Conservation (phyloP, 2,113 vertebrate genomes). For the Indicator maculatus region DNA sequence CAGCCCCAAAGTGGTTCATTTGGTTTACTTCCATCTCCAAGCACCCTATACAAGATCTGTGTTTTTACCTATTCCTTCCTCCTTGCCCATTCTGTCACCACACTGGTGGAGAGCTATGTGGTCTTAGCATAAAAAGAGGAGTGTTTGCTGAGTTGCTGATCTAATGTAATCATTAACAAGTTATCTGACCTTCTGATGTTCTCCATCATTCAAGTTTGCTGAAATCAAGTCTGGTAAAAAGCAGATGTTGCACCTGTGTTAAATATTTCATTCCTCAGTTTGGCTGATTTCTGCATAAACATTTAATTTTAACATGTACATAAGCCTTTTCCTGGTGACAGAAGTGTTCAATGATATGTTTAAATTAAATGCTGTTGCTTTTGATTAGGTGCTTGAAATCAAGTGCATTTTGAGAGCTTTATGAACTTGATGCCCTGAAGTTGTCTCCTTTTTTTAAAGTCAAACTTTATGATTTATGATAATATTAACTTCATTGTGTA, state of each 20-base stretch:
- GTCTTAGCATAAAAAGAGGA: not conserved
- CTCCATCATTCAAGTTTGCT: not conserved
- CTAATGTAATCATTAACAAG: not conserved
- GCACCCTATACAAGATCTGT: not conserved
- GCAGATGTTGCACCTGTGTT: not conserved
- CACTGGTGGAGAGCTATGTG: not conserved
- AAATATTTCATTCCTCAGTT: not conserved
- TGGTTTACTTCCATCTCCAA: not conserved
- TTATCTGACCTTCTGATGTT: not conserved
- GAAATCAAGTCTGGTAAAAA: not conserved
- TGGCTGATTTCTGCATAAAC: constrained; percentile 7
- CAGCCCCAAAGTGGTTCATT: not conserved
- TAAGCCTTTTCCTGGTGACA: not conserved
- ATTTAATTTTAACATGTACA: not conserved
- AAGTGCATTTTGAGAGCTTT: not conserved
- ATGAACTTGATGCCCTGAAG: not conserved
- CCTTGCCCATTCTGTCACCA: not conserved
- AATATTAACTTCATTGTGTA: not conserved
- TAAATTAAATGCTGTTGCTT: not conserved
- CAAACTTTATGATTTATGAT: not conserved
- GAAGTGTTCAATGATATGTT: not conserved
- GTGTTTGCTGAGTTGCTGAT: not conserved
- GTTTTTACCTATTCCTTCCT: not conserved
- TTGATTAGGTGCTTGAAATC: not conserved
- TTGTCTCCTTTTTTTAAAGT: not conserved